Conservation (phyloP, 23 tunicate species). For the Botrylloides violaceus region DNA sequence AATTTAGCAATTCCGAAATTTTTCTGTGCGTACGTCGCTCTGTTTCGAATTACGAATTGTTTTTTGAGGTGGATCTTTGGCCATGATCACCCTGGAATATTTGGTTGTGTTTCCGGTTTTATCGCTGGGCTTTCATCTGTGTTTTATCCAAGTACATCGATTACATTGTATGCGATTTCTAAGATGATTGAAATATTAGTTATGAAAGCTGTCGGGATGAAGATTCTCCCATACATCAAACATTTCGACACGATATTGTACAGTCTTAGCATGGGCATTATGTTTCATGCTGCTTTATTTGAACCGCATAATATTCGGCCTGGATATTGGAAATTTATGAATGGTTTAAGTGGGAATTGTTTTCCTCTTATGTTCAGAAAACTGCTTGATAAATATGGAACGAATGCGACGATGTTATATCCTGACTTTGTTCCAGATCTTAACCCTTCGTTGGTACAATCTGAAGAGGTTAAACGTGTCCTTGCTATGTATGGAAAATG, state of each 20-base stretch:
- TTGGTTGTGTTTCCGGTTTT: conserved; percentile 48
- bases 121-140: conserved; percentile 47
- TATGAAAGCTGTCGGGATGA: conserved; percentile 19
- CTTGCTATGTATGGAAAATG: conserved; percentile 23
- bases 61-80: conserved; percentile 38
- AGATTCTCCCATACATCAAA: conserved; percentile 33
- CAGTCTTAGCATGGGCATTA: conserved; percentile 33
- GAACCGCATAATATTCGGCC: conserved; percentile 76
- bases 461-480: conserved; percentile 9
- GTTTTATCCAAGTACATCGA: conserved; percentile 54
- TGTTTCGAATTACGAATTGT: conserved; percentile 37
- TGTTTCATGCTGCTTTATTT: conserved; percentile 38
- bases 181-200: conserved; percentile 52
- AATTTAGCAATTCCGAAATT: conserved; percentile 21
- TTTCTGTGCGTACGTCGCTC: conserved; percentile 21
- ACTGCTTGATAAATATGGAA: conserved; percentile 24
- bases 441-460: conserved; percentile 31
- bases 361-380: conserved; percentile 43
- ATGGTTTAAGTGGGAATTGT: conserved; percentile 42
- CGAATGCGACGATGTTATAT: conserved; percentile 22
- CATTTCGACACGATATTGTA: conserved; percentile 32
- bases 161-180: conserved; percentile 41
- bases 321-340: conserved; percentile 47
- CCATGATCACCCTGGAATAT: conserved; percentile 36
- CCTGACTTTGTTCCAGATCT: conserved; percentile 46